Evolutionary conservation across 2,888 invertebrate species (phyloP).

Genomic region (Octonoba sinensis): DNA sequence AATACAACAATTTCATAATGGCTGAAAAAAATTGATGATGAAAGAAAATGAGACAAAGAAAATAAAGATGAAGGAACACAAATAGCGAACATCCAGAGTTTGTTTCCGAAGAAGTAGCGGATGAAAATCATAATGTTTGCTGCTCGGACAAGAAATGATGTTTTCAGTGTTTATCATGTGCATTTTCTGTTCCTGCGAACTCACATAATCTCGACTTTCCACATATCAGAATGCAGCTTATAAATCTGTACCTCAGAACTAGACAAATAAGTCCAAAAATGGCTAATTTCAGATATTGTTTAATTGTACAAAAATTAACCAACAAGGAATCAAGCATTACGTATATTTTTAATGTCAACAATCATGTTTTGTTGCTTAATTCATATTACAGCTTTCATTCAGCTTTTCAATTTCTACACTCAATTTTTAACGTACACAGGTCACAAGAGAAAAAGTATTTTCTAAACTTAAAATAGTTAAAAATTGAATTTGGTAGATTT

Average conservation of each 20-base stretch:
- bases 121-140: conserved; percentile 3
- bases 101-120: neutral
- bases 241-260: neutral
- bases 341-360: no score
- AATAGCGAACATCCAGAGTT: neutral
- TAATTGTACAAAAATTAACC: no score
- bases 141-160: neutral
- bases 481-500: neutral
- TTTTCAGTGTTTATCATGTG: conserved; percentile 6
- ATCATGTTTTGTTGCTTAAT: no score
- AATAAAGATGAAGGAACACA: neutral
- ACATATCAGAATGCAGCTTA: neutral
- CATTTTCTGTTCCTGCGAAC: neutral
- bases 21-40: neutral
- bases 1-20: neutral
- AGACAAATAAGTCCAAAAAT: no score
- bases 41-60: neutral
- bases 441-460: neutral
- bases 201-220: neutral
- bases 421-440: neutral
- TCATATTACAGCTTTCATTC: no score
- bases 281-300: no score
- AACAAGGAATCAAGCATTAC: no score
- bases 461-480: conserved; percentile 7
- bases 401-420: no score